Evolutionary conservation across 1,140 invertebrate species (phyloP), one percentile per base, ranked within the genome.

Genomic region (Ridgeia piscesae): DNA sequence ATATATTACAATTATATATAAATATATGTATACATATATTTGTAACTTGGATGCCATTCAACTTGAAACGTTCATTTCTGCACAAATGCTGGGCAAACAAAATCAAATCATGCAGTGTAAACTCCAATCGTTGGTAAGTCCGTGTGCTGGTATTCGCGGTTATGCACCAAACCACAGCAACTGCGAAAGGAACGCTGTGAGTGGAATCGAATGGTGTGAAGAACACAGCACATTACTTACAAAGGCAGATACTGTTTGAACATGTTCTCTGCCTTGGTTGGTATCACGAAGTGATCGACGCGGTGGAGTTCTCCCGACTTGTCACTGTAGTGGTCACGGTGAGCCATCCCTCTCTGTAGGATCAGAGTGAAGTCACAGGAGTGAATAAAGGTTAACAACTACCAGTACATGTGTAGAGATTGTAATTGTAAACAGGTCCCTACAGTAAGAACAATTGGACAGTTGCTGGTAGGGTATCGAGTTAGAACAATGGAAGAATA

Each of bases 301-400:
- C 92, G 93, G 77, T 95, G 95, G 9, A 94, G 92, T 90, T 94
- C 95, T 27, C 95, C 95, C 92, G 93, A 94, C 93, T 95, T 95
- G 93, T 96, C 96, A 92, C 93, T 94, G 92, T 96, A 96, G 92
- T 94, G 93, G 92, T 96, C 95, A 93, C 96, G 93, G 92, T 96
- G 96, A 58, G 94, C 94, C 93, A 95, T 95, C 4, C 94, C 93
- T 21, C 58, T 77, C 58, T 77, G 58, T 77, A 21, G 58, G 27
- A 77, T 77, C 58, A 77, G 27, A 77, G 58, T 31, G n/a, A n/a
- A n/a, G n/a, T n/a, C n/a, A n/a, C n/a, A n/a, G n/a, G n/a, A n/a
- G n/a, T n/a, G 27, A 21, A 77, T 77, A 8, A 77, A 17, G 27
- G 4, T 77, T 77, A 77, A 77, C 27, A 77, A 77, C 27, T 42